These are phyloP conservation scores for Imbricaverruca yamaguchii DNA, from an alignment of 2,888 invertebrate genomes.

Conservation along the genomic window DNA sequence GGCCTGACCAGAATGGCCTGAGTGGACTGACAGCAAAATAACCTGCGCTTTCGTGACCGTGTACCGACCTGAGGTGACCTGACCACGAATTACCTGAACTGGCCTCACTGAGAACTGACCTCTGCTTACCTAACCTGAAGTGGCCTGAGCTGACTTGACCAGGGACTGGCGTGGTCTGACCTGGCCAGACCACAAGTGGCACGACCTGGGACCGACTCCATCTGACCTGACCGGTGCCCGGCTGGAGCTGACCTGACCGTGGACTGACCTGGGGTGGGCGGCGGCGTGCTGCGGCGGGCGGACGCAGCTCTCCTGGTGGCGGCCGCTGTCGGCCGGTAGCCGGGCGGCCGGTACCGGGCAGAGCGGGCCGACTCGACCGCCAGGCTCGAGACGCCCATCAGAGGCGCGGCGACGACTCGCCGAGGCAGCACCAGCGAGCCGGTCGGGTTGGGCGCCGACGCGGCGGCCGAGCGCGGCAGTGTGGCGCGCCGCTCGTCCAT, in stretches of 20 bases:
- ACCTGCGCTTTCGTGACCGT: no score
- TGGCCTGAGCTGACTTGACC: no score
- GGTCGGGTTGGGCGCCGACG: constrained; percentile 28
- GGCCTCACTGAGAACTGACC: no score
- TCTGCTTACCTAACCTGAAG: no score
- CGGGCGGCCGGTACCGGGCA: constrained; percentile 10
- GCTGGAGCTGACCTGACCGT: no score
- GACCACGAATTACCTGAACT: no score
- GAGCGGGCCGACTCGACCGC: background rate
- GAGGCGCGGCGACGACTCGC: constrained; percentile 24
- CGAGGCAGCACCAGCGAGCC: constrained; percentile 25
- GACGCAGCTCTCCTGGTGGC: background rate
- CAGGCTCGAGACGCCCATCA: constrained; percentile 31
- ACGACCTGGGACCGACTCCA: background rate
- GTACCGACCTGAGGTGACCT: no score
- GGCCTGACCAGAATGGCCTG: no score
- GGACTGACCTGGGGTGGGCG: background rate
- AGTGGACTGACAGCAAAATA: no score
- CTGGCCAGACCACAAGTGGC: no score
- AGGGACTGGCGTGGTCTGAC: no score
- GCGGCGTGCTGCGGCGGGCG: background rate
- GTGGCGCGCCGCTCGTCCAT: constrained; percentile 27
- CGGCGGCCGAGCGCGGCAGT: constrained; percentile 30
- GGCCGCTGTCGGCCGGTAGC: background rate
- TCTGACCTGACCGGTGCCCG: background rate